Evolutionary conservation across 2,888 invertebrate genomes (phyloP).

Genomic region (Mesopsocus fuscifrons): DNA sequence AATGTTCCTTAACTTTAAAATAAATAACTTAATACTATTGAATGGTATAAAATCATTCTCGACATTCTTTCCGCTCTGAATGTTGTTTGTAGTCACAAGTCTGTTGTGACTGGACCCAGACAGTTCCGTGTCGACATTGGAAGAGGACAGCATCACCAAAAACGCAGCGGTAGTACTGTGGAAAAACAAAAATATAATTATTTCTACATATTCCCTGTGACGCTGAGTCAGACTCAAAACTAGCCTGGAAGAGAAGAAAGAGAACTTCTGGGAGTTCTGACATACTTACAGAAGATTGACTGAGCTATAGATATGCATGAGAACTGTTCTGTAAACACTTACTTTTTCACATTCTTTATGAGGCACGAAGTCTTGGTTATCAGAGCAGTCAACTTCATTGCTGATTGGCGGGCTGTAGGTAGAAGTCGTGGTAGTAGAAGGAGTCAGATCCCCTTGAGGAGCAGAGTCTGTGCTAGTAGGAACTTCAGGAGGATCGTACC

Average conservation of each 20-base stretch:
- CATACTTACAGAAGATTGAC: too few relatives aligned
- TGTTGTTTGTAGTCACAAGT: slow-evolving; percentile 70
- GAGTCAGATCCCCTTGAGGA: background rate
- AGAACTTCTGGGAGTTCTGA: too few relatives aligned
- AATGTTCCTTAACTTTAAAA: too few relatives aligned
- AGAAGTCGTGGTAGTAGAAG: background rate
- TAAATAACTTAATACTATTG: too few relatives aligned
- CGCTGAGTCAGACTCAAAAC: too few relatives aligned
- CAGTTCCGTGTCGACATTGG: slow-evolving; percentile 51
- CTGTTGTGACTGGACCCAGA: slow-evolving; percentile 47
- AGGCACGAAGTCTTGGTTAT: slow-evolving; percentile 19
- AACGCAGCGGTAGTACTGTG: slow-evolving; percentile 71
- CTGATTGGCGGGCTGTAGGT: slow-evolving; percentile 1
- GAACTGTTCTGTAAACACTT: too few relatives aligned
- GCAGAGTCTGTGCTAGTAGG: background rate
- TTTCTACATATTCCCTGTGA: too few relatives aligned
- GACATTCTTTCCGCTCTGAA: slow-evolving; percentile 41
- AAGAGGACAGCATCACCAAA: slow-evolving; percentile 55
- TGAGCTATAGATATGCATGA: too few relatives aligned
- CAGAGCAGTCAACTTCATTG: background rate
- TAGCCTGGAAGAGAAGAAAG: slow-evolving; percentile 1
- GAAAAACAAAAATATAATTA: slow-evolving; percentile 17
- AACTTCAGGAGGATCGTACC: background rate
- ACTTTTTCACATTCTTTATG: slow-evolving; percentile 38
- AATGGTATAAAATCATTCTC: background rate